Base-by-base conservation (phyloP, 2,113 vertebrate species). In the Pelusios castaneus region DNA sequence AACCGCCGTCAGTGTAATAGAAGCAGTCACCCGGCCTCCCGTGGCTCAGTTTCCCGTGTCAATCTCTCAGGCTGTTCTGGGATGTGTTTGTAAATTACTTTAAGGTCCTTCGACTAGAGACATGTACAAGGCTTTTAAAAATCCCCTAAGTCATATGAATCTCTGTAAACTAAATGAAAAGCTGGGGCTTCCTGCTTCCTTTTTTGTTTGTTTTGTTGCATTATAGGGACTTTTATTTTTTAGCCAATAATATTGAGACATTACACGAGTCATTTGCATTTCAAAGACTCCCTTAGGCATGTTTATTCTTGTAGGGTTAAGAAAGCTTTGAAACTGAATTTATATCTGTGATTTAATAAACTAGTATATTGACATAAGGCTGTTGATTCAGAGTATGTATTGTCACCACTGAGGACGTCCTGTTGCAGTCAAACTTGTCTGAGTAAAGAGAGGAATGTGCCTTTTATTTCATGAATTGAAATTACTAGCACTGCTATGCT, bases 241-340 rank as follows among this genome's bases (percentile, higher is more conserved):
- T 34, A 21, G 19, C 63, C 63, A 70, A 16, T 21, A 70, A 38
- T 21, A 70, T 19, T 8, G 34, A n/a, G 34, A 67, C 60, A n/a
- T 34, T 67, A 9, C 4, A 8, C 51, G 0, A 0, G 0, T 27
- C 92, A 76, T 41, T 47, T 47, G 47, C 47, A 47, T 47, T 47
- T 6, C 55, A 25, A 88, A 90, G 78, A 27, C 73, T 84, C 29
- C 63, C 38, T 3, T 1, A 8, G 5, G 0, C 43, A 27, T 80
- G 25, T 5, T 1, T 0, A 0, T 54, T 45, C n/a, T 13, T 41
- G 1, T 21, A 0, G 82, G 9, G n/a, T 19, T 14, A 77, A 77
- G 31, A 85, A 79, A 25, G 47, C 56, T 89, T 73, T 78, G 49
- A 43, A 88, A 58, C 16, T 34, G 1, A 51, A 38, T 60, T 43